Evolutionary conservation across 2,888 invertebrate species (phyloP), one percentile per base, ranked within the genome.

Genomic region (Portevinia maculata): DNA sequence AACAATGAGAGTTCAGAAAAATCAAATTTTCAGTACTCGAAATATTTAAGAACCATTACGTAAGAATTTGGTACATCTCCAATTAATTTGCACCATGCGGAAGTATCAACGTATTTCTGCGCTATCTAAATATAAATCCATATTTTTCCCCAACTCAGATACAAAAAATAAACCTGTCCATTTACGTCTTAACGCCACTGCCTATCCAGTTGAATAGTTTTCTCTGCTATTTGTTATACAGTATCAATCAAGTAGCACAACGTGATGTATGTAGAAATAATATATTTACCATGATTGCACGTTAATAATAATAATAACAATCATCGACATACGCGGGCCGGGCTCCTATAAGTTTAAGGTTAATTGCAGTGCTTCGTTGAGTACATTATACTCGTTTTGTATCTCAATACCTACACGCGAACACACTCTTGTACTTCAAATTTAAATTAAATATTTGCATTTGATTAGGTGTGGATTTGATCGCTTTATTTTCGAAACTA

Each of bases 331-430:
- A 59, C 57, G 21, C 11, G 28, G 52, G 59, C 64, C 11, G 28
- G 52, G 59, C 64, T 59, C 52, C 59, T 39, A 44, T 57, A 79
- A 64, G 81, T 76, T 81, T 81, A 81, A 70, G 76, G 81, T 81
- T 76, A 76, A 76, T 75, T 60, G 65, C 24, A 24, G 37, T n/a
- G 1, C 37, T 59, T 65, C n/a, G 55, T 60, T 44, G 9, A 39
- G 37, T 30, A n/a, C 24, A 37, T 9, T 11, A 1, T 11, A 34
- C 11, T 34, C 9, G 34, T 34, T 1, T n/a, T n/a, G n/a, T n/a
- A 11, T 32, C 37, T 17, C 30, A 24, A 41, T 59, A 44, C 9
- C 19, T 21, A 21, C 21, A 41, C 28, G 13, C 32, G 50, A 62
- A 50, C 21, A 19, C 5, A 19, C 19, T 19, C 19, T 1, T n/a